Base-by-base conservation (phyloP, 2,888 invertebrate genomes). In the Theretra japonica region DNA sequence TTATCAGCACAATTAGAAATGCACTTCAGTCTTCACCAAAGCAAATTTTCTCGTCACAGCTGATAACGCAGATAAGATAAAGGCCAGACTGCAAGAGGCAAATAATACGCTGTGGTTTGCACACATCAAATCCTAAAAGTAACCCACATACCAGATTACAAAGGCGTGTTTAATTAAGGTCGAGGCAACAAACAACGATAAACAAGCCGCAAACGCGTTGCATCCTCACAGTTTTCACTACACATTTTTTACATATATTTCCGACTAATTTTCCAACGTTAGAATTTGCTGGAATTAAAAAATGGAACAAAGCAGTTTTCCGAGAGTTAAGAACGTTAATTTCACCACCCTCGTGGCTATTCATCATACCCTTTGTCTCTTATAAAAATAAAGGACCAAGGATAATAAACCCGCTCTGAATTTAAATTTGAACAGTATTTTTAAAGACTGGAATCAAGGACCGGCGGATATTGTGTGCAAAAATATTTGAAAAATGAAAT, bases 121-220 rank as follows among this genome's bases (percentile, higher is more conserved):
- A 30, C 25, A 69, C 30, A n/a, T 50, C 15, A 72, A 73, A 71
- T 72, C 57, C 41, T 58, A 74, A 70, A 74, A 72, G 71, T 53
- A 65, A 62, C 70, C 21, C 73, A 73, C 68, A 28, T 68, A 28
- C 74, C 73, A 75, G 71, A 72, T 71, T 74, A 59, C 70, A 69
- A 70, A 74, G 68, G 57, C 71, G 73, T 73, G 69, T 73, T 77
- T 78, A 83, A 84, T 82, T 83, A 83, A 78, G 74, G 75, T 70
- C 72, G 72, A 71, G 74, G 74, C 70, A 77, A 78, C 77, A 75
- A 75, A 76, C 75, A 73, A 50, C 73, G 73, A 74, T 73, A 76
- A 80, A 76, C 75, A 72, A 72, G 75, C 72, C 73, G 75, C 58
- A 75, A 70, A 75, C 71, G 74, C 72, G 73, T 76, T 76, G 75